Evolutionary conservation across 1,140 invertebrate species (phyloP), one percentile per base, ranked within the genome.

Genomic region (Meteorus sp.): DNA sequence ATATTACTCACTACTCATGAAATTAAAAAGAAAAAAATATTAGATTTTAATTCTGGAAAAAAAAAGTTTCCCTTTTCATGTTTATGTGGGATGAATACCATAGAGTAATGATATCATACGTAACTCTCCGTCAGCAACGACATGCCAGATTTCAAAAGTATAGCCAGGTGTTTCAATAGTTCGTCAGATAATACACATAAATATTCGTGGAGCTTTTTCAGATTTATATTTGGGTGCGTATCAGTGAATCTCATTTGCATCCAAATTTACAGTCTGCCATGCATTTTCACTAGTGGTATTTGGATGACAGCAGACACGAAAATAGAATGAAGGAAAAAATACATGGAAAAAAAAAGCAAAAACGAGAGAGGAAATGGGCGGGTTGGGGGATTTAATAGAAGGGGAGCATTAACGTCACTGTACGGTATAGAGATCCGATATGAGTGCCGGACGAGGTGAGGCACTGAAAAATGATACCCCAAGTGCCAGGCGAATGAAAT

Each of bases 191-290:
- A 75, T 72, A 67, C 69, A 67, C 72, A 78, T 79, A 77, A 79
- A 78, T 79, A 78, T 75, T 64, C 62, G 58, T 29, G 65, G 67
- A n/a, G 56, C 65, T 77, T 73, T 77, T 77, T 73, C 66, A 71
- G 71, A 79, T 78, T 76, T 78, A 79, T 77, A 78, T 75, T 74
- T 77, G 65, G 64, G 65, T 27, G 66, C 69, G 69, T 77, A 76
- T 77, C 75, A 68, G 70, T 64, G 56, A 37, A 74, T 74, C 76
- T 76, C 73, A 77, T 78, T 79, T 79, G 76, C 76, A 78, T 78
- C 54, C 64, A 59, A 70, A 77, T 77, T 79, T 76, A n/a, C 76
- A 78, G 64, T 56, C 67, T 56, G 60, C n/a, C 51, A 19, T 13
- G 51, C 63, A 29, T 47, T 59, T 62, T 60, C 59, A 57, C 22